Conservation (phyloP, 2,113 vertebrate species). For the Labrus mixtus region DNA sequence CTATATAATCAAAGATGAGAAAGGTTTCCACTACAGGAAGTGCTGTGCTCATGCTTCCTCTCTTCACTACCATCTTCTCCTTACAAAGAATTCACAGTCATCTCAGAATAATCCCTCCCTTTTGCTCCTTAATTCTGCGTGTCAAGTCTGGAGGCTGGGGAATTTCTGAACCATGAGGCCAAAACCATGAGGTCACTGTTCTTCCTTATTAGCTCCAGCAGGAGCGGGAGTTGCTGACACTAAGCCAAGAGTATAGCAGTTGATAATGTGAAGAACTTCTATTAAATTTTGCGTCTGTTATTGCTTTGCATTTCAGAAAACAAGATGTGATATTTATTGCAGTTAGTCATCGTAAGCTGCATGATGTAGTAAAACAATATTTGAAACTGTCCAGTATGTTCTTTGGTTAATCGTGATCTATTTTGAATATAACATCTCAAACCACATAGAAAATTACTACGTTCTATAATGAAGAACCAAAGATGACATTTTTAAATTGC, state of each 20-base stretch:
- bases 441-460: no score
- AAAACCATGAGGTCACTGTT: slow-evolving; percentile 56
- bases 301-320: no score
- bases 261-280: not conserved
- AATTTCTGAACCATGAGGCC: slow-evolving; percentile 62
- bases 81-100: slow-evolving; percentile 77
- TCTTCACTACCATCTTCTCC: slow-evolving; percentile 39
- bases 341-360: no score
- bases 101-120: slow-evolving; percentile 73
- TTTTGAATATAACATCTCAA: no score
- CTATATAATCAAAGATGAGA: slow-evolving; percentile 49
- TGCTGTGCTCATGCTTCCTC: slow-evolving; percentile 65
- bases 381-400: no score
- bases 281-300: no score
- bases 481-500: not conserved
- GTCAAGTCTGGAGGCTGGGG: slow-evolving; percentile 38
- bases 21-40: slow-evolving; percentile 58
- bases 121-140: slow-evolving; percentile 59
- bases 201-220: slow-evolving; percentile 34
- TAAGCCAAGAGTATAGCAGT: not conserved
- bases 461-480: not conserved
- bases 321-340: no score
- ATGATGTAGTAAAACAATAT: no score
- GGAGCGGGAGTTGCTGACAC: slow-evolving; percentile 30
- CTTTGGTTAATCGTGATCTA: no score